A percentile compares a stretch with the other conserved stretches of the same genome.
phyloP scores from a whole-genome alignment of 2,113 vertebrate genomes.

The Megatriorchis doriae region DNA sequence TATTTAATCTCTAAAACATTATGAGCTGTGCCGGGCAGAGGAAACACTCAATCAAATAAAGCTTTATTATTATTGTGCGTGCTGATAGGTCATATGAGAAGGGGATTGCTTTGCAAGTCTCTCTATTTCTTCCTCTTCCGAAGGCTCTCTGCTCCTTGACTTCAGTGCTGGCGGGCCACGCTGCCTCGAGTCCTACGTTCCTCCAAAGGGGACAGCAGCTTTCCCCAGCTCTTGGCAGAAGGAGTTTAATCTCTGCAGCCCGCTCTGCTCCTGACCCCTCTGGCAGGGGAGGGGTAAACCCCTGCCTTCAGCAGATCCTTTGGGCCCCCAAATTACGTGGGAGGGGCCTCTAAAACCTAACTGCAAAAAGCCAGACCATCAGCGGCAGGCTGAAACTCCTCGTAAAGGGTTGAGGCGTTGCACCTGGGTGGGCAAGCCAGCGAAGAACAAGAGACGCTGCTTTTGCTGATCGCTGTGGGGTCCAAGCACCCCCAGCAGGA shows the following conservation, averaged over 20 bases:
- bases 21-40: slow-evolving; percentile 40
- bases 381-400: too few species aligned
- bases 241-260: neutral
- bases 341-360: neutral
- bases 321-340: neutral
- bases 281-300: accelerated
- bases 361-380: neutral
- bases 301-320: neutral
- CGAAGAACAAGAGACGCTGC: accelerated
- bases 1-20: slow-evolving; percentile 66
- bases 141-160: slow-evolving; percentile 15
- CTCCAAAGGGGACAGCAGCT: neutral
- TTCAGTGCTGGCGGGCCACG: neutral
- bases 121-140: neutral
- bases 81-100: slow-evolving; percentile 35
- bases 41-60: slow-evolving; percentile 62
- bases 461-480: neutral
- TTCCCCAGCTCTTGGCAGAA: neutral
- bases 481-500: neutral
- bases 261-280: neutral
- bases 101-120: slow-evolving; percentile 33
- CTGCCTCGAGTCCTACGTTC: neutral
- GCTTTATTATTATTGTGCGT: slow-evolving; percentile 54
- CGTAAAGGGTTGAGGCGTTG: accelerated
- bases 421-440: neutral